These are phyloP conservation scores for Glyptemys insculpta DNA, from an alignment of 2,797 vertebrate species.

Conservation along the genomic window DNA sequence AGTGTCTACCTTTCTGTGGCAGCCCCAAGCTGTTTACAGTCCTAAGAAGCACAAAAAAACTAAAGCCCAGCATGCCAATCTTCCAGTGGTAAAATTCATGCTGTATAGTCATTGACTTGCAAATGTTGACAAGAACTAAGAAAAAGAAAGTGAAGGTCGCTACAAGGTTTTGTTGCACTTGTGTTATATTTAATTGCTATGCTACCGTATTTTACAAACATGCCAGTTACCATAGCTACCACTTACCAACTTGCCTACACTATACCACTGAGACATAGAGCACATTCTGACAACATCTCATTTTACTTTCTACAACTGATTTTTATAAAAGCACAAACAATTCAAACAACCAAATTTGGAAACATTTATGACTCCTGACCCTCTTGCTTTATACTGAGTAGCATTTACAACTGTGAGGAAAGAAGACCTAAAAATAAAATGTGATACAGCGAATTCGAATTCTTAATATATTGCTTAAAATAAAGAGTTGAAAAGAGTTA, in stretches of 20 bases:
- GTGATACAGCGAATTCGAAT: background rate
- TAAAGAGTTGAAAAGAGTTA: too few species aligned
- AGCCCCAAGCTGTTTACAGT: slow-evolving; percentile 26
- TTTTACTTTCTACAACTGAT: background rate
- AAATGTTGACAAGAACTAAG: slow-evolving; percentile 1
- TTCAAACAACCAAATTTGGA: background rate
- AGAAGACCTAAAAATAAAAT: background rate
- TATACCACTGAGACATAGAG: background rate
- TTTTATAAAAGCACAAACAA: background rate
- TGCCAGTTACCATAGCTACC: slow-evolving; percentile 21
- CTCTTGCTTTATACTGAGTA: background rate
- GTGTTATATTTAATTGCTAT: background rate
- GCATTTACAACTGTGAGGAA: background rate
- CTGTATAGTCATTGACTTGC: slow-evolving; percentile 5
- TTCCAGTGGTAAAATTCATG: background rate
- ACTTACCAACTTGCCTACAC: background rate
- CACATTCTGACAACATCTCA: background rate
- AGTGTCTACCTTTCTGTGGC: slow-evolving; percentile 10
- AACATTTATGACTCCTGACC: background rate
- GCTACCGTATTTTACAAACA: background rate
- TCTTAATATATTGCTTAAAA: background rate
- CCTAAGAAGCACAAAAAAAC: background rate
- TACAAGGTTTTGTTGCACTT: background rate
- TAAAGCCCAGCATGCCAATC: background rate
- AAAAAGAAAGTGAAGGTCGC: background rate